Evolutionary conservation across 2,113 vertebrate species (phyloP).

Genomic region (Octodon degus): DNA sequence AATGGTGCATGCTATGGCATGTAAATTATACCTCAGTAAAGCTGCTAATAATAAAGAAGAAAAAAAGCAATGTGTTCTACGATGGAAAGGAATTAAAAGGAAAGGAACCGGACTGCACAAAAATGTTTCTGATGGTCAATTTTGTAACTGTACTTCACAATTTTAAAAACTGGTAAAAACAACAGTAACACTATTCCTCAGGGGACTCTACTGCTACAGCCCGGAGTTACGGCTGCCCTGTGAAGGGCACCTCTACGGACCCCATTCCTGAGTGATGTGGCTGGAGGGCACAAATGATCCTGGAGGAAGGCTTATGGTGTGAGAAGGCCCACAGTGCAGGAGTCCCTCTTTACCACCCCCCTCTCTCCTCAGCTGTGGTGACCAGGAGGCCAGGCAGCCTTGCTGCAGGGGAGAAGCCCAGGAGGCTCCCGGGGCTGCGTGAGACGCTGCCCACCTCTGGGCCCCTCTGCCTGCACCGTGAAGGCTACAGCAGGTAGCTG

Average conservation of each 20-base stretch:
- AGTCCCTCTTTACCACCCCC: neutral
- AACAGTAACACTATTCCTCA: neutral
- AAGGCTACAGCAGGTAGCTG: neutral
- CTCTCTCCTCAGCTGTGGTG: neutral
- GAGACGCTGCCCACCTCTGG: neutral
- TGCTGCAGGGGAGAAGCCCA: neutral
- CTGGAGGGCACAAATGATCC: too few species aligned
- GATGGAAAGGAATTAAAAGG: neutral
- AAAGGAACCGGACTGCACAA: too few species aligned
- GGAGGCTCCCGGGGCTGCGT: too few species aligned
- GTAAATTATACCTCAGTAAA: slow-evolving; percentile 16
- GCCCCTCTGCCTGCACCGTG: neutral
- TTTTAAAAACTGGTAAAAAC: neutral
- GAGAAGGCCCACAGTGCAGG: neutral
- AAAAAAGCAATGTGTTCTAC: neutral
- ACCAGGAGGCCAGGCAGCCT: neutral
- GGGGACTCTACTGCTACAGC: neutral
- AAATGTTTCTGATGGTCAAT: neutral
- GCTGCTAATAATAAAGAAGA: neutral
- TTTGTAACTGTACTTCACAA: neutral
- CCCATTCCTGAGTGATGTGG: neutral
- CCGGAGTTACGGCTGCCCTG: neutral
- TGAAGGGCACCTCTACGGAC: neutral
- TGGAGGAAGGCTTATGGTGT: neutral
- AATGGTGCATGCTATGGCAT: neutral